Base-by-base conservation (phyloP, 2,888 invertebrate species). In the Idaea dimidiata region DNA sequence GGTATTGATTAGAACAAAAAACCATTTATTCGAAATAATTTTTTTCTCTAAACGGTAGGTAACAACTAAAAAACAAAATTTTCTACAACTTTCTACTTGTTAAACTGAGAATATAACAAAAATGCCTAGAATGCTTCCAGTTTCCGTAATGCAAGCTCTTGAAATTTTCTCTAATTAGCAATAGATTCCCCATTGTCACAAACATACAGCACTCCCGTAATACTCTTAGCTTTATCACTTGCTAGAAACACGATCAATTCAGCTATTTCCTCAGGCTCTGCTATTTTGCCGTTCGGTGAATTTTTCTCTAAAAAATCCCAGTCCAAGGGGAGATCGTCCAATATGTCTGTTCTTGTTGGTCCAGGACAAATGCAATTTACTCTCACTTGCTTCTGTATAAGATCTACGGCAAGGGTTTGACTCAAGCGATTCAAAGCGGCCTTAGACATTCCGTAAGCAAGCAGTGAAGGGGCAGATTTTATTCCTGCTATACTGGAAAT, bases 381-480 rank as follows among this genome's bases (percentile, higher is more conserved):
- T 61, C 79, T 66, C 0, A 80, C 77, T 2, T 78, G 77, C 53
- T 75, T 63, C 8, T 64, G 61, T 0, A 77, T 72, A 5, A 80
- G 16, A 33, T 79, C 80, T 60, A 98, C 84, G n/a, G 79, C 77
- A 1, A 70, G 32, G 79, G 97, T 97, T 76, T 95, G 93, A 0
- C 98, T 98, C 69, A 99, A 94, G 78, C 97, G 97, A 87, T 98
- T 95, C 4, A 96, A 77, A 0, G 95, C 96, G 18, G 96, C 92
- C 84, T 97, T 97, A 7, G 95, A 95, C 88, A 96, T 94, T 58
- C 91, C 90, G 77, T 97, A 97, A 0, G 74, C 61, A 0, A 64
- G 31, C 4, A 60, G 59, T 16, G 70, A 24, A 0, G 16, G 94
- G 62, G 81, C 87, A 0, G 87, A 74, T 93, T 95, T 86, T 77